Percentiles rank a stretch among this genome's conserved stretches.
phyloP scores from a whole-genome alignment of 2,888 invertebrate genomes.

The Drosophila neonasuta region DNA sequence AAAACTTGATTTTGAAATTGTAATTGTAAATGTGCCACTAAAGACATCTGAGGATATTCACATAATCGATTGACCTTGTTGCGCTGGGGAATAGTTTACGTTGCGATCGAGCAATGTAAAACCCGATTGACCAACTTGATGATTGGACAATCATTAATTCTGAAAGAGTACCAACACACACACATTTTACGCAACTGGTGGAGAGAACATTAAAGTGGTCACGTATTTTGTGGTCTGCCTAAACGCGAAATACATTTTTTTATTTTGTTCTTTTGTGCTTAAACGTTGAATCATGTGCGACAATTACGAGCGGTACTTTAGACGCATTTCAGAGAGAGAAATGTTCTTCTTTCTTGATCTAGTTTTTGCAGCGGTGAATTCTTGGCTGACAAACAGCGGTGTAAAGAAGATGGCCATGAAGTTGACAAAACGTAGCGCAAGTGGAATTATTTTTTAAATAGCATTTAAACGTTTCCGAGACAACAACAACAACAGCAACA shows the following conservation, averaged over 20 bases:
- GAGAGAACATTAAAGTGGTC: constrained; percentile 57
- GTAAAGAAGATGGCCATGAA: constrained; percentile 18
- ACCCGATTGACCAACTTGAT: constrained; percentile 13
- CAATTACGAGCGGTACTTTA: constrained; percentile 69
- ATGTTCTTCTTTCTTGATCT: constrained; percentile 40
- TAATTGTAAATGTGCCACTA: constrained; percentile 1
- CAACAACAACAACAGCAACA: neutral
- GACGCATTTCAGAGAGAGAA: constrained; percentile 52
- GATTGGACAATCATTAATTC: constrained; percentile 26
- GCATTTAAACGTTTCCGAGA: constrained; percentile 22
- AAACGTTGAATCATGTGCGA: constrained; percentile 64
- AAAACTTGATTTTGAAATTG: neutral
- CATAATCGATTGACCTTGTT: constrained; percentile 17
- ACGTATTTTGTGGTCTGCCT: constrained; percentile 53
- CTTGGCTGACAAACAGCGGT: neutral
- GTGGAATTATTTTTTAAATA: constrained; percentile 22
- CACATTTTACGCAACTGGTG: constrained; percentile 29
- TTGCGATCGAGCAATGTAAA: constrained; percentile 2
- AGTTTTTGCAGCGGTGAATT: constrained; percentile 38
- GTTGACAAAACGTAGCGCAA: constrained; percentile 26
- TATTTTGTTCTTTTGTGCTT: constrained; percentile 28
- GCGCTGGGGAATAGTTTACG: neutral
- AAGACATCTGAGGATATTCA: constrained; percentile 1
- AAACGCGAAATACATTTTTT: constrained; percentile 46
- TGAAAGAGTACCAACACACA: constrained; percentile 7